Evolutionary conservation across 2,888 invertebrate genomes (phyloP), one percentile per base, ranked within the genome.

Genomic region (Tachina fera): DNA sequence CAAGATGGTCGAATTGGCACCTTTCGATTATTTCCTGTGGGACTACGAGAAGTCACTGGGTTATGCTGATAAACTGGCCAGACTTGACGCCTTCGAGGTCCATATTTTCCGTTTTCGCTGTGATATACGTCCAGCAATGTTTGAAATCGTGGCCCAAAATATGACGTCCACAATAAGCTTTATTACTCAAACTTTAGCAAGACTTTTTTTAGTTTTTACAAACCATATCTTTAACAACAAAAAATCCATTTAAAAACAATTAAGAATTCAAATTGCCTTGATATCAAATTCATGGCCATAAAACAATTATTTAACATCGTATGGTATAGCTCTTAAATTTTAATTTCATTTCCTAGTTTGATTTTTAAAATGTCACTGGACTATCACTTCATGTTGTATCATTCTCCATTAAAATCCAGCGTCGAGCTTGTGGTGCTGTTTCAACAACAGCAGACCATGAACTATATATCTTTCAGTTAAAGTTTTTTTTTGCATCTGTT

Each of bases 331-430:
- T 47, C 76, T 58, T 45, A 16, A 65, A 65, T 67, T 67, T 76
- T 43, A n/a, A 71, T 53, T 61, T 63, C 10, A 31, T 65, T 71
- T 47, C 22, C 16, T 58, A 61, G 45, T 63, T 79, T 79, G 63
- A 65, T 72, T 49, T 53, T 45, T 9, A 60, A 75, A 67, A 45
- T 61, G 67, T 70, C 61, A 71, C 43, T 47, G 14, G 11, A 39
- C n/a, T 68, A 74, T 80, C 68, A 75, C 9, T 75, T 75, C 51
- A 81, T 53, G 43, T 65, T n/a, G 9, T 53, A 51, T n/a, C 16
- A 41, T 74, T 60, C 22, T 45, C 16, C 65, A 58, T 47, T 56
- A 72, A 80, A 72, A 80, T 5, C 6, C 31, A 31, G 49, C n/a
- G 19, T n/a, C 14, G 13, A 60, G 16, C 43, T 53, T 58, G n/a